Conservation (phyloP, 2,797 vertebrate species). For the Tarsius wallacei region DNA sequence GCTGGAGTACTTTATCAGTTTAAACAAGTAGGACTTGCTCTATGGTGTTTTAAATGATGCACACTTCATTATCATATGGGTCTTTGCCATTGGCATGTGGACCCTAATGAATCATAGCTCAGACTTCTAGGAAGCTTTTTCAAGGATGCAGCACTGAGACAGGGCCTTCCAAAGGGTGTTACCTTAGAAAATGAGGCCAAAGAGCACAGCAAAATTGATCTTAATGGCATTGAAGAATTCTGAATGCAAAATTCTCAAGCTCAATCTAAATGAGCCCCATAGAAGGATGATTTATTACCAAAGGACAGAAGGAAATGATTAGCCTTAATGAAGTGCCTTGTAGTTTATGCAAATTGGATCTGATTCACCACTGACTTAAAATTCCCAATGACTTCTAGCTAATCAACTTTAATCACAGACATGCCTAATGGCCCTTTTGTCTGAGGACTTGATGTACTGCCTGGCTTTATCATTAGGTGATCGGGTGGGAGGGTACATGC, state of each 20-base stretch:
- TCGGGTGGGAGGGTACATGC: neutral
- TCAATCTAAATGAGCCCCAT: conserved; percentile 66
- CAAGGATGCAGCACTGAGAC: neutral
- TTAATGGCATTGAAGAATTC: conserved; percentile 18
- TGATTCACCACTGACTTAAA: conserved; percentile 79
- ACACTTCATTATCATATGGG: neutral
- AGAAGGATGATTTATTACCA: conserved; percentile 80
- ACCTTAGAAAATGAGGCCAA: neutral
- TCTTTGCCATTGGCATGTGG: neutral
- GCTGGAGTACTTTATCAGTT: neutral
- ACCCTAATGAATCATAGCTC: conserved; percentile 24
- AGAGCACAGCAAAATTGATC: neutral
- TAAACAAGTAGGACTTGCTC: neutral
- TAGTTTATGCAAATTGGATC: conserved; percentile 84
- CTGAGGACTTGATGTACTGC: conserved; percentile 56
- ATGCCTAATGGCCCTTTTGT: conserved; percentile 73
- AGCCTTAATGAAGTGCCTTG: conserved; percentile 81
- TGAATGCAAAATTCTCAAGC: conserved; percentile 50
- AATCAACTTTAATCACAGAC: conserved; percentile 81
- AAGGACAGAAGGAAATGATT: conserved; percentile 78
- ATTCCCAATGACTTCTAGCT: conserved; percentile 77
- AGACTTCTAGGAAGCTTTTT: conserved; percentile 52
- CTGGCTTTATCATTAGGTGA: conserved; percentile 54
- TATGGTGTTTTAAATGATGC: neutral
- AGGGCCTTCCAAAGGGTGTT: neutral